Evolutionary conservation across 2,113 vertebrate genomes (phyloP).

Genomic region (Phalacrocorax aristotelis): DNA sequence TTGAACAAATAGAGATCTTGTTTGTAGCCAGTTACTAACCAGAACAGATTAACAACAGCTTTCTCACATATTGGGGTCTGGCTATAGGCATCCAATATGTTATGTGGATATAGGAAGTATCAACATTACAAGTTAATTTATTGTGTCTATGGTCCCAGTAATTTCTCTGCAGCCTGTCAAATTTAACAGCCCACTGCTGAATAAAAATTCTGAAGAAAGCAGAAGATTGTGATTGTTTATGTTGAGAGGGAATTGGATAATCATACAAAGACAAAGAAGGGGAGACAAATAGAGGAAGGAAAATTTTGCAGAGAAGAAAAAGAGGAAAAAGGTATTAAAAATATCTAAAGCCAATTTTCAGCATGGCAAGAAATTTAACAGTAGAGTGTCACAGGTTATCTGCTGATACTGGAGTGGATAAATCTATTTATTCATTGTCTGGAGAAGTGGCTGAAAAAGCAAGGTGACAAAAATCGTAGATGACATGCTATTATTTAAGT

Average conservation of each 20-base stretch:
- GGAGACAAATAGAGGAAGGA: background rate
- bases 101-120: background rate
- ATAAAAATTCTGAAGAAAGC: background rate
- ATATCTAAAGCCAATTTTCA: background rate
- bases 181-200: background rate
- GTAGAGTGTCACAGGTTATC: background rate
- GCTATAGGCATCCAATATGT: background rate
- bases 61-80: background rate
- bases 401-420: background rate
- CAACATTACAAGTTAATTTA: background rate
- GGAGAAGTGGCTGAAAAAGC: slow-evolving; percentile 23
- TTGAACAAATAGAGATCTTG: background rate
- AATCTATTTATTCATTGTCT: slow-evolving; percentile 1
- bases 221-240: background rate
- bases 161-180: background rate
- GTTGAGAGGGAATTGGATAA: background rate
- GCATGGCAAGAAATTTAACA: background rate
- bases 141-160: background rate
- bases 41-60: background rate
- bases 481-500: background rate
- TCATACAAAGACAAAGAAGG: background rate
- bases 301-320: background rate
- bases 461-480: slow-evolving; percentile 8
- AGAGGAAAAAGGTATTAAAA: background rate
- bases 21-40: background rate